phyloP scores from a whole-genome alignment of 2,888 invertebrate species.

The Atrina japonica region DNA sequence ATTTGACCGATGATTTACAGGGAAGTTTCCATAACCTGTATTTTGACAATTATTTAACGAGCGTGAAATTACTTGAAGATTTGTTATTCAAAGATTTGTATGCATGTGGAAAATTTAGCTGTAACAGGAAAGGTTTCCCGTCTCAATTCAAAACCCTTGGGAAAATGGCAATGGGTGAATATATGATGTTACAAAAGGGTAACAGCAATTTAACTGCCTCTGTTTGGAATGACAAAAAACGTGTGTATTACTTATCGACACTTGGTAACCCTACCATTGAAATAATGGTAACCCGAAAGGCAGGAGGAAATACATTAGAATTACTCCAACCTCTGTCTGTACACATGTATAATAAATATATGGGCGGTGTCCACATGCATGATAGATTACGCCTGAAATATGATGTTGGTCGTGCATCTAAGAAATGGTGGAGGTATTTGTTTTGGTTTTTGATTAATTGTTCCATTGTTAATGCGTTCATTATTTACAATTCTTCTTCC shows the following conservation, averaged over 20 bases:
- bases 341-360: conserved; percentile 40
- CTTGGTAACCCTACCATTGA: conserved; percentile 33
- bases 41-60: conserved; percentile 23
- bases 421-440: conserved; percentile 46
- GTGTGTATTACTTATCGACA: conserved; percentile 39
- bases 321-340: conserved; percentile 40
- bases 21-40: not conserved
- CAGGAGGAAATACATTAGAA: conserved; percentile 18
- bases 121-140: conserved; percentile 21
- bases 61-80: not conserved
- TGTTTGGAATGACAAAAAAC: conserved; percentile 41
- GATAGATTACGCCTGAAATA: conserved; percentile 44
- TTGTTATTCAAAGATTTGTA: conserved; percentile 6
- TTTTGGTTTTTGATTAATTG: conserved; percentile 45
- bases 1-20: not conserved
- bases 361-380: conserved; percentile 51
- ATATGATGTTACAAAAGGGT: conserved; percentile 5
- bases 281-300: conserved; percentile 23
- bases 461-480: conserved; percentile 44
- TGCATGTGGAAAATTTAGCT: conserved; percentile 13
- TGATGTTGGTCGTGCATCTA: conserved; percentile 39
- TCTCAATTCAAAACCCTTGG: not conserved
- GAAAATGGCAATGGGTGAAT: not conserved
- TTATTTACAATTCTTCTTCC: not conserved
- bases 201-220: conserved; percentile 27